These are phyloP conservation scores for Phallusia fumigata DNA, from an alignment of 23 tunicate species.

Conservation along the genomic window DNA sequence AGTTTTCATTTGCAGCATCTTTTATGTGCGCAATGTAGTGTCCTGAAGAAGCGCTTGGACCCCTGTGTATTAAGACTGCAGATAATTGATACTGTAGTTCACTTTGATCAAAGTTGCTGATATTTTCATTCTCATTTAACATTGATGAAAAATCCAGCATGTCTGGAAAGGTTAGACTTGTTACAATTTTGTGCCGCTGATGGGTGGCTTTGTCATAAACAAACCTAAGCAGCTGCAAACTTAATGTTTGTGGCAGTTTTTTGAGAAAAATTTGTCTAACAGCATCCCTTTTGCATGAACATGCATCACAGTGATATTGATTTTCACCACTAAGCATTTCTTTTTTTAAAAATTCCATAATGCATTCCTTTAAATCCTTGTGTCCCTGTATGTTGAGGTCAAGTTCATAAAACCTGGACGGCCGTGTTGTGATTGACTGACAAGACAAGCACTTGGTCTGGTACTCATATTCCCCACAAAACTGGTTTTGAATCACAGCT, in stretches of 20 bases:
- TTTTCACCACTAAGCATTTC: conserved; percentile 72
- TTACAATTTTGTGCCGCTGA: conserved; percentile 41
- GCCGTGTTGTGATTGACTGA: conserved; percentile 37
- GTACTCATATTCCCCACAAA: conserved; percentile 77
- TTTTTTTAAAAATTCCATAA: conserved; percentile 63
- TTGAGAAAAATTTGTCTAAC: conserved; percentile 62
- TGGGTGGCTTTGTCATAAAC: conserved; percentile 71
- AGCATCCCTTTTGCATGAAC: conserved; percentile 68
- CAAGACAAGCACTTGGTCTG: conserved; percentile 59
- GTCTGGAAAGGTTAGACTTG: conserved; percentile 76
- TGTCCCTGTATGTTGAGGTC: conserved; percentile 86
- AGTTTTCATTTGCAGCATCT: conserved; percentile 31
- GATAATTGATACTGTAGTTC: conserved; percentile 43
- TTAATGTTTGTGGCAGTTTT: conserved; percentile 59
- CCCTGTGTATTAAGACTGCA: conserved; percentile 88
- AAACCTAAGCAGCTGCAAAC: conserved; percentile 76
- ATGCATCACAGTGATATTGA: conserved; percentile 71
- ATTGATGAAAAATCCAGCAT: conserved; percentile 53
- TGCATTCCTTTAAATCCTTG: conserved; percentile 58
- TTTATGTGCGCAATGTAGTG: conserved; percentile 80
- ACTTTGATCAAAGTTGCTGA: not conserved
- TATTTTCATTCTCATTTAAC: not conserved
- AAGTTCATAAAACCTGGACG: conserved; percentile 73
- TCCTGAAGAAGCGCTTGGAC: conserved; percentile 82
- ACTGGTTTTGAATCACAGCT: conserved; percentile 57